Evolutionary conservation across 2,797 vertebrate species (phyloP), one percentile per base, ranked within the genome.

Genomic region (Erpetoichthys calabaricus): DNA sequence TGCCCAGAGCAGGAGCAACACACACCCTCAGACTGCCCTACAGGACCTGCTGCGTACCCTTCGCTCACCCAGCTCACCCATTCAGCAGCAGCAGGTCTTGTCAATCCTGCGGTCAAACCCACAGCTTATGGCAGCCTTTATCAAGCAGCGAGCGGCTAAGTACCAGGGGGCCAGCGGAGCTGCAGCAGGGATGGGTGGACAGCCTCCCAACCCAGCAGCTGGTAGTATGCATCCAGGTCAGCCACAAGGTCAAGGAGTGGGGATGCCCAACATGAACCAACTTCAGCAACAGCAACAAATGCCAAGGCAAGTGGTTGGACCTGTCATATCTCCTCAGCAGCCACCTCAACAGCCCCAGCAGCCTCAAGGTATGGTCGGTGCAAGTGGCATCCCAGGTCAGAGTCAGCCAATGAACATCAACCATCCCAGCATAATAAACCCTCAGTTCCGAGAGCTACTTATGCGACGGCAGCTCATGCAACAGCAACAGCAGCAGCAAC

Each of bases 61-160:
- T 53, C 89, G 92, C 60, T 99, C 94, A 45, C 95, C 95, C 7
- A 96, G 91, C 74, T 97, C 92, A 4, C 90, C 91, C 42, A 84
- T 88, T 53, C 94, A 98, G 77, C 94, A 97, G 72, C 95, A 99
- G 75, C 93, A 99, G 73, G 94, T 99, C 70, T 91, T 99, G 56
- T 92, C 90, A 78, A 98, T 99, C 73, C 78, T 97, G 59, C 87
- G 91, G 2, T 91, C 94, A 57, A 93, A 91, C 63, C 94, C 95
- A 25, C 92, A 95, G 73, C 85, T 99, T 63, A 87, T 98, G 86
- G 92, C 94, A 0, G 91, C 94, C 5, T 99, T 98, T 67, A 98
- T 97, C 70, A 97, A 99, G 71, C 94, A 98, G 75, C 79, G 91
- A 56, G 91, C 92, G 1, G 90, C 91, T 60, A 92, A 93, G 68